Evolutionary conservation across 2,113 vertebrate genomes (phyloP).

Genomic region (Scophthalmus maximus): DNA sequence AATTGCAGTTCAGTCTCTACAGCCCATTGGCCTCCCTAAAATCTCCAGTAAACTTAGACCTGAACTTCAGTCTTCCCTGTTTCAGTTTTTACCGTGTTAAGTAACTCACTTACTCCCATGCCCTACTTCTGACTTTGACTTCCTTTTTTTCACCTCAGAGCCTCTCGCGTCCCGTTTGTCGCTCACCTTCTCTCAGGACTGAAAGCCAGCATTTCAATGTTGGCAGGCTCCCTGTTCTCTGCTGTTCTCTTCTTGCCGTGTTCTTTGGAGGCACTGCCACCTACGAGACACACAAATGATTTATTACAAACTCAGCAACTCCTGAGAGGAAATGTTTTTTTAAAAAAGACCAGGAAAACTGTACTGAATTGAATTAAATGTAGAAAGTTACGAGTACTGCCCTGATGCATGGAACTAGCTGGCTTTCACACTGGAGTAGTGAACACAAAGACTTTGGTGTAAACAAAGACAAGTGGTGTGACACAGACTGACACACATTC

Average conservation of each 20-base stretch:
- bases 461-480: conserved; percentile 25
- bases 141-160: background rate
- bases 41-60: too few species aligned
- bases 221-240: conserved; percentile 62
- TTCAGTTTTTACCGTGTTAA: background rate
- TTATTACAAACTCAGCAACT: background rate
- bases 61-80: background rate
- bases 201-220: conserved; percentile 79
- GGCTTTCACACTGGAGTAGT: conserved; percentile 33
- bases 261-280: conserved; percentile 73
- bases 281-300: conserved; percentile 32
- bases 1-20: too few species aligned
- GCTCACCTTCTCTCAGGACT: conserved; percentile 90
- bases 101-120: background rate
- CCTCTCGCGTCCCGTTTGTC: background rate
- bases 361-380: background rate
- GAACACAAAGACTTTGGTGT: conserved; percentile 35
- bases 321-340: background rate
- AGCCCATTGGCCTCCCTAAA: too few species aligned
- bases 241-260: conserved; percentile 71
- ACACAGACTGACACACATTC: conserved; percentile 22
- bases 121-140: too few species aligned
- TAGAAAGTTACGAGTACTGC: background rate
- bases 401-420: background rate
- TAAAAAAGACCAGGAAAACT: background rate